phyloP scores from a whole-genome alignment of 2,888 invertebrate species.

The Lordiphosa andalusiaca region DNA sequence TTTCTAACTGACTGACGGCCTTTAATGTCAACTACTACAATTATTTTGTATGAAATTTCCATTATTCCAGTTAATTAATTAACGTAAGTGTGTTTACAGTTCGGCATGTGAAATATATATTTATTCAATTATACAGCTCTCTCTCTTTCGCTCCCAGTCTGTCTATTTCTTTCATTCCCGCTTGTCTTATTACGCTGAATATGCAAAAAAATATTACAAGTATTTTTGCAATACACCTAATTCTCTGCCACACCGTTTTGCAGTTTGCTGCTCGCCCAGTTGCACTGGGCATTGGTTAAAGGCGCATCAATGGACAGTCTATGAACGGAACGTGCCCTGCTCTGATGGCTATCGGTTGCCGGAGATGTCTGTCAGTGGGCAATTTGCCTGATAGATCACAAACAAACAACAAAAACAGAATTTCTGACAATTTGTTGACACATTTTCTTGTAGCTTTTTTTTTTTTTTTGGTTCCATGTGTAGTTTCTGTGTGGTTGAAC shows the following conservation, averaged over 20 bases:
- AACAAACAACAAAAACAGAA: constrained; percentile 40
- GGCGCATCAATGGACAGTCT: constrained; percentile 6
- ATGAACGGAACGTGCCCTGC: constrained; percentile 55
- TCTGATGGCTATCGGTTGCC: constrained; percentile 11
- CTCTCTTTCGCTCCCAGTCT: neutral
- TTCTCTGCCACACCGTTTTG: constrained; percentile 8
- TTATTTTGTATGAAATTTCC: no score
- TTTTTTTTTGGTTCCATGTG: no score
- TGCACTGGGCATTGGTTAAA: constrained; percentile 3
- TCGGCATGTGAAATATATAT: neutral
- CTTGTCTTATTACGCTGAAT: constrained; percentile 1
- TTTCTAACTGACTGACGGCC: no score
- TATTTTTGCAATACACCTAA: constrained; percentile 12
- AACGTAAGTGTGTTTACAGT: constrained; percentile 3
- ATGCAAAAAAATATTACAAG: constrained; percentile 12
- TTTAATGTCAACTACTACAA: no score
- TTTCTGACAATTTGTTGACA: constrained; percentile 69
- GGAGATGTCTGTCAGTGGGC: constrained; percentile 33
- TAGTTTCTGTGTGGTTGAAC: constrained; percentile 16
- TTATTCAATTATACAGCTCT: no score
- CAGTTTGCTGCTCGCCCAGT: constrained; percentile 16
- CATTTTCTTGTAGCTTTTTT: constrained; percentile 15
- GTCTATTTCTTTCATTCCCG: neutral
- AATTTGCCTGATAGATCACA: constrained; percentile 57
- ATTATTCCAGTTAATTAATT: no score